Evolutionary conservation across 1,140 invertebrate species (phyloP).

Genomic region (Saccostrea cuccullata): DNA sequence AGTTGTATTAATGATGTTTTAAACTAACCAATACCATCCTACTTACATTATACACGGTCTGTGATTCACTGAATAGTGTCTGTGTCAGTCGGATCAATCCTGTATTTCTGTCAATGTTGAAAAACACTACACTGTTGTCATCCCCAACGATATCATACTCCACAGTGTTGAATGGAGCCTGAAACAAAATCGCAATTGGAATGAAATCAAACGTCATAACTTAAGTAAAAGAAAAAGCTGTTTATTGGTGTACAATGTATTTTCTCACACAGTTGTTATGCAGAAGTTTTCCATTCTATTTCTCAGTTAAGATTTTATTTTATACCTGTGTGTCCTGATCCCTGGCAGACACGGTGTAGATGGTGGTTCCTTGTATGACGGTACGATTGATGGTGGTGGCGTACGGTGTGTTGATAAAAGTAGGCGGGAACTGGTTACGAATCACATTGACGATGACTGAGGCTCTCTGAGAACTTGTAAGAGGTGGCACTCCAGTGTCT

Average conservation of each 20-base stretch:
- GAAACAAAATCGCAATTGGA: conserved; percentile 22
- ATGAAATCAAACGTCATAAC: neutral
- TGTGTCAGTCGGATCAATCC: conserved; percentile 50
- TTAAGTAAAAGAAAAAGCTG: too few species aligned
- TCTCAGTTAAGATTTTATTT: neutral
- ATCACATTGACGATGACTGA: conserved; percentile 65
- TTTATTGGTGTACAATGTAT: too few species aligned
- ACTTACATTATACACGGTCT: conserved; percentile 50
- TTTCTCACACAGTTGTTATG: too few species aligned
- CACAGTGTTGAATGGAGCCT: conserved; percentile 63
- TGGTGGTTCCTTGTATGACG: neutral
- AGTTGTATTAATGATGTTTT: neutral
- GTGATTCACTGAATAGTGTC: conserved; percentile 37
- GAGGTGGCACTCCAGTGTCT: conserved; percentile 51
- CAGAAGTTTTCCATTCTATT: too few species aligned
- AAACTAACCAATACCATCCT: neutral
- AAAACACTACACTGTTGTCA: conserved; percentile 63
- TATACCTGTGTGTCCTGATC: conserved; percentile 40
- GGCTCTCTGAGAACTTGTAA: conserved; percentile 30
- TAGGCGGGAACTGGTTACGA: conserved; percentile 81
- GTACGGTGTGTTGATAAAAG: conserved; percentile 83
- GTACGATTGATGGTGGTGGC: conserved; percentile 41
- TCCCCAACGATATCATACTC: conserved; percentile 67
- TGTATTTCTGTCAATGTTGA: conserved; percentile 57
- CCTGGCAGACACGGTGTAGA: conserved; percentile 31